Conservation (phyloP, 1,140 invertebrate genomes). For the Stegodyphus mimosarum region DNA sequence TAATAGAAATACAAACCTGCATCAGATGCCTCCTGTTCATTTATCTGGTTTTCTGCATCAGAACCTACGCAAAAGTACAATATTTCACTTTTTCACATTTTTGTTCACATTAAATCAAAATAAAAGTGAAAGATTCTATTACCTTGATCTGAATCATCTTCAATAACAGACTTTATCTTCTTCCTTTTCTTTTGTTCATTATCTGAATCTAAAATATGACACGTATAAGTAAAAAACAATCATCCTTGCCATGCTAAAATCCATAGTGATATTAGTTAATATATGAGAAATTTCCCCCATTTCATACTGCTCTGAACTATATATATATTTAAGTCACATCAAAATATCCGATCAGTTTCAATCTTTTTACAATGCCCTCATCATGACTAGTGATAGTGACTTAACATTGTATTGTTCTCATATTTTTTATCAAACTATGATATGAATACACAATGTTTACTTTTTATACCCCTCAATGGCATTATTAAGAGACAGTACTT, state of each 20-base stretch:
- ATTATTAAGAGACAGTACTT: too few species aligned
- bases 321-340: too few species aligned
- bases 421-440: too few species aligned
- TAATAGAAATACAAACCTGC: constrained; percentile 10
- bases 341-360: too few species aligned
- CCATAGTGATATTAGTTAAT: too few species aligned
- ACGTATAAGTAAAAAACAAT: background rate
- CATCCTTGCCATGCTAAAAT: background rate
- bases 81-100: background rate
- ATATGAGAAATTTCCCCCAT: too few species aligned
- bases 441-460: too few species aligned
- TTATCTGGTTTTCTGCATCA: background rate
- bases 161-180: constrained; percentile 15
- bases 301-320: too few species aligned
- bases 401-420: too few species aligned
- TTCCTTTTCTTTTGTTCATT: constrained; percentile 14
- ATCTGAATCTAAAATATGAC: constrained; percentile 15
- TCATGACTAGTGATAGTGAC: too few species aligned
- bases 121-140: background rate
- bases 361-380: too few species aligned
- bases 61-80: constrained; percentile 16
- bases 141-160: constrained; percentile 44
- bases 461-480: too few species aligned
- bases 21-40: constrained; percentile 11
- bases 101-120: background rate